Conservation (phyloP, 2,113 vertebrate genomes). For the Epinephelus fuscoguttatus region DNA sequence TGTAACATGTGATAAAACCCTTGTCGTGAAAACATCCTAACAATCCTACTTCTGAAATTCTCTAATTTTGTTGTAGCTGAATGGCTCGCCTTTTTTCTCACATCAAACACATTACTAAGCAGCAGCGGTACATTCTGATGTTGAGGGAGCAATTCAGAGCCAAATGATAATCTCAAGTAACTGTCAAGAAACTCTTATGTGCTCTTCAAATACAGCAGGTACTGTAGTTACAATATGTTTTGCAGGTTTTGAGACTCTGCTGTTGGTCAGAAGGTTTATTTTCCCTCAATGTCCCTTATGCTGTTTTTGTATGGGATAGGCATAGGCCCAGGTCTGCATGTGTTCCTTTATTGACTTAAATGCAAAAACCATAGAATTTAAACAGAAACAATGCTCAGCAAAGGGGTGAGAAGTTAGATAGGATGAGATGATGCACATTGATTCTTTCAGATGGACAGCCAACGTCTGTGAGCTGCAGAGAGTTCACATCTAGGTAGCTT, state of each 20-base stretch:
- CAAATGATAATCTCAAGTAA: slow-evolving; percentile 52
- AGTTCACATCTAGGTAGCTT: background rate
- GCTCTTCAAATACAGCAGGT: background rate
- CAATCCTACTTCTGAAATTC: slow-evolving; percentile 62
- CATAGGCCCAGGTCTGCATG: background rate
- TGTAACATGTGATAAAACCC: slow-evolving; percentile 63
- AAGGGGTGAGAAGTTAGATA: background rate
- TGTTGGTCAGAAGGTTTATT: background rate
- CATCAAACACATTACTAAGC: slow-evolving; percentile 62
- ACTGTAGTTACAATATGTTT: slow-evolving; percentile 12
- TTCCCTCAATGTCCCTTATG: background rate
- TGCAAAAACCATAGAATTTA: background rate
- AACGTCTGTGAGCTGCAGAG: background rate
- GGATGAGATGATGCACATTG: background rate
- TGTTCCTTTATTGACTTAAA: background rate
- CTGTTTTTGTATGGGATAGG: background rate
- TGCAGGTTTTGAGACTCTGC: background rate
- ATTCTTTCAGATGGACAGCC: background rate
- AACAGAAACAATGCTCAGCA: background rate
- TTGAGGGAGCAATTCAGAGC: slow-evolving; percentile 53
- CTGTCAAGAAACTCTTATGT: slow-evolving; percentile 20
- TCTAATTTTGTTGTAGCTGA: slow-evolving; percentile 66
- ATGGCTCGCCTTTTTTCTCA: slow-evolving; percentile 58
- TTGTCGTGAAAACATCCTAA: slow-evolving; percentile 56
- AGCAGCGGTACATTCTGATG: slow-evolving; percentile 59